Evolutionary conservation across 2,113 vertebrate species (phyloP).

Genomic region (Oxyruncus cristatus): DNA sequence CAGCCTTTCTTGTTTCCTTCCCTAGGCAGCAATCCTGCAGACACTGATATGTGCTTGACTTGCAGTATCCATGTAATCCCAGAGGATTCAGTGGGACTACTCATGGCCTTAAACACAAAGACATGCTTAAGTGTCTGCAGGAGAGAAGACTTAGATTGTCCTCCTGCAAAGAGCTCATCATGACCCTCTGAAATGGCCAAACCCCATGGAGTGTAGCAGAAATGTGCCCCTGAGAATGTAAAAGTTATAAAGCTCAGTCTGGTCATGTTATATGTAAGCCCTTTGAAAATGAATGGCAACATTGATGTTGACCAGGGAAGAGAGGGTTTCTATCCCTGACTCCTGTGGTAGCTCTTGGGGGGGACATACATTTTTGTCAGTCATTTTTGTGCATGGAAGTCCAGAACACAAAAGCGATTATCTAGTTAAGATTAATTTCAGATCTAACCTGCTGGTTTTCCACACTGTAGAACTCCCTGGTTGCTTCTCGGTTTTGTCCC

Average conservation of each 20-base stretch:
- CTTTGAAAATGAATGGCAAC: background rate
- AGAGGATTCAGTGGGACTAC: background rate
- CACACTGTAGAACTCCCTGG: background rate
- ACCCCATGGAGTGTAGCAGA: background rate
- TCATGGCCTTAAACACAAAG: background rate
- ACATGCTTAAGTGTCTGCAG: background rate
- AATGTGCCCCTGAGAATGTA: background rate
- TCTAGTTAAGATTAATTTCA: conserved; percentile 9
- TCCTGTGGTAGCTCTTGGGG: background rate
- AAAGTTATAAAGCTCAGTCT: background rate
- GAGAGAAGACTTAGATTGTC: background rate
- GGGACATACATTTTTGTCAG: background rate
- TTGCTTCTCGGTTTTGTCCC: background rate
- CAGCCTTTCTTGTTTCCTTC: background rate
- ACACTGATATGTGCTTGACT: background rate
- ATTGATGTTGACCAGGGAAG: background rate
- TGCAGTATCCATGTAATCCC: background rate
- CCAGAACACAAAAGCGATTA: background rate
- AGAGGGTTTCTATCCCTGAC: background rate
- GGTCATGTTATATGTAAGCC: background rate
- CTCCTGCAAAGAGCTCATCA: background rate
- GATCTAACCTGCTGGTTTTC: conserved; percentile 2
- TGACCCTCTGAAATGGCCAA: background rate
- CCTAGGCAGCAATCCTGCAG: background rate
- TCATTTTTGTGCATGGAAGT: background rate